Evolutionary conservation across 2,888 invertebrate genomes (phyloP), one percentile per base, ranked within the genome.

Genomic region (Tryphoninae sp.): DNA sequence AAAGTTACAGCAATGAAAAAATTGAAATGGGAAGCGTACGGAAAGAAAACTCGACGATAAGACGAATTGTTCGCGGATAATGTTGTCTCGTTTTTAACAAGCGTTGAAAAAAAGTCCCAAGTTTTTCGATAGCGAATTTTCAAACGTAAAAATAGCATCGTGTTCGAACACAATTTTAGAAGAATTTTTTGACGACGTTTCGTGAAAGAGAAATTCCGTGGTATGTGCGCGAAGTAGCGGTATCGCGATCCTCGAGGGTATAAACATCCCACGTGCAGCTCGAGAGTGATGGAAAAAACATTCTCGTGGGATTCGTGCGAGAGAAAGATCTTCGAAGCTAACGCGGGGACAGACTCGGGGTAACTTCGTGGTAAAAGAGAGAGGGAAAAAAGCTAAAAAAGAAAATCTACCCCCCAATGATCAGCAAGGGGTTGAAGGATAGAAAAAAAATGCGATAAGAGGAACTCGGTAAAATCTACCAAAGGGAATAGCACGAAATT

Each of bases 401-500:
- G 33, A 33, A 6, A 6, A 33, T 33, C 4, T 16, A 71, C 71
- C 23, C 51, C 49, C 53, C 61, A 67, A 33, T 26, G 61, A 76
- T 78, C 64, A 49, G 58, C n/a, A 72, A 76, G 68, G 33, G 51
- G 51, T 22, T 42, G 40, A 51, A 68, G 59, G 33, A n/a, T 49
- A 45, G 59, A 53, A 65, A 65, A 65, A 53, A 16, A 45, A 51
- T 33, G 72, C 62, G 82, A 82, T 82, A 80, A 82, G 79, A 65
- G 71, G 62, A 76, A 49, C 62, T 62, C 62, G 68, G 26, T 68
- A 73, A 78, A 81, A 84, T 83, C 81, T 81, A 86, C 86, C 78
- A 83, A 59, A 19, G 79, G 85, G 86, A 83, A 84, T 64, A 77
- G 81, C 76, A 71, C 77, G 86, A 86, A 87, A 88, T 87, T 86